Base-by-base conservation (phyloP, 2,888 invertebrate species). In the Dryococelus australis region DNA sequence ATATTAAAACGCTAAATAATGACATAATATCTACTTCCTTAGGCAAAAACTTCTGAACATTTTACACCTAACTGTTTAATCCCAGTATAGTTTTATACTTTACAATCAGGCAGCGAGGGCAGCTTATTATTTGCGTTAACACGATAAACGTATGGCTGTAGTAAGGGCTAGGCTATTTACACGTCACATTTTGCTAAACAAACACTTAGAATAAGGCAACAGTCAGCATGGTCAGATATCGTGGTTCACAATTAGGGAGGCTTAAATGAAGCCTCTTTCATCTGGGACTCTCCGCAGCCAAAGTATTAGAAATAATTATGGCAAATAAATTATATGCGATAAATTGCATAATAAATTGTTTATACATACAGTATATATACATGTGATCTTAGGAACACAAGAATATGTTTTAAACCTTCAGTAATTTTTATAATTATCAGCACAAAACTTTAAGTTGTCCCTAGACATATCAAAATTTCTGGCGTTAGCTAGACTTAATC, bases 141-240 rank as follows among this genome's bases (percentile, higher is more conserved):
- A 10, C 24, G 65, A 1, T n/a, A 65, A 65, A 65, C 65, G 20
- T 65, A 65, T n/a, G 65, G 24, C 65, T 65, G 65, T 65, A 65
- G 8, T 65, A 65, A 47, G 65, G n/a, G 65, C 65, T 65, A 65
- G 8, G 65, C 65, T 65, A 65, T 65, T 65, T 65, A 65, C 65
- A 65, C 24, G 65, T 65, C n/a, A 65, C 65, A 65, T 24, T 65
- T 65, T 12, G 43, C 83, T 35, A 65, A 79, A 86, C 79, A 78
- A 24, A 87, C 88, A 88, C 84, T 43, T 43, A 88, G 86, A 88
- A 86, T 88, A 88, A 88, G 87, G 88, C 88, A 88, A 88, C 87
- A 88, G 79, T 85, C 85, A 87, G 86, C 84, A 85, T 87, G 85
- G 85, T 87, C 87, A 83, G 27, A 35, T 85, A 27, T 43, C 20